phyloP scores from a whole-genome alignment of 2,888 invertebrate species.

The Artemia sinica region DNA sequence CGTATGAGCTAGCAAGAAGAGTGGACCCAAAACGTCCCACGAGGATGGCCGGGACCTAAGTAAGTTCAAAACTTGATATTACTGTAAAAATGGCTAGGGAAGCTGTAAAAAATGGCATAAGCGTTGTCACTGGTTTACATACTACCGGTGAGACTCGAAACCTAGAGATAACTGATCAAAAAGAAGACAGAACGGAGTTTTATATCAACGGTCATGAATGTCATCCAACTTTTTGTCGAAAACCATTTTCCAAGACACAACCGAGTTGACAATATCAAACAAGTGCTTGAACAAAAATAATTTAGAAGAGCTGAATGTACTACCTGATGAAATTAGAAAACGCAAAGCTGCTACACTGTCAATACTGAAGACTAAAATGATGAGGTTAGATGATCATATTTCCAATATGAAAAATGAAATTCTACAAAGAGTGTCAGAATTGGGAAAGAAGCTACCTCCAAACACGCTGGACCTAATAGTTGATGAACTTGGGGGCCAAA shows the following conservation, averaged over 20 bases:
- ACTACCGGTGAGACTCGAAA: slow-evolving; percentile 97
- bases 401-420: slow-evolving; percentile 85
- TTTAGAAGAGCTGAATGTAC: too few relatives aligned
- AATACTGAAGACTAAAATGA: too few relatives aligned
- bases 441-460: slow-evolving; percentile 75
- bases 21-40: too few relatives aligned
- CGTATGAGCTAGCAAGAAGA: too few relatives aligned
- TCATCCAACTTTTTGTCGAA: slow-evolving; percentile 86
- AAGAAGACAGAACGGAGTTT: slow-evolving; percentile 90
- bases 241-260: slow-evolving; percentile 97
- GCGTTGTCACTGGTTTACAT: slow-evolving; percentile 96
- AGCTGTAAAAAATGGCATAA: slow-evolving; percentile 80
- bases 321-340: too few relatives aligned
- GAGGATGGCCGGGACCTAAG: too few relatives aligned
- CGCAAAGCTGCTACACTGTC: too few relatives aligned
- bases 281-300: too few relatives aligned
- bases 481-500: slow-evolving; percentile 86
- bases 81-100: slow-evolving; percentile 46
- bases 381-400: slow-evolving; percentile 45
- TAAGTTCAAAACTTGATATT: slow-evolving; percentile 52
- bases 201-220: slow-evolving; percentile 91
- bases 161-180: slow-evolving; percentile 53
- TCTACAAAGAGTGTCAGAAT: slow-evolving; percentile 58
- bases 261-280: slow-evolving; percentile 32
- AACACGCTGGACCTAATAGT: slow-evolving; percentile 96